phyloP scores from a whole-genome alignment of 2,888 invertebrate genomes.

The Diogma glabrata region DNA sequence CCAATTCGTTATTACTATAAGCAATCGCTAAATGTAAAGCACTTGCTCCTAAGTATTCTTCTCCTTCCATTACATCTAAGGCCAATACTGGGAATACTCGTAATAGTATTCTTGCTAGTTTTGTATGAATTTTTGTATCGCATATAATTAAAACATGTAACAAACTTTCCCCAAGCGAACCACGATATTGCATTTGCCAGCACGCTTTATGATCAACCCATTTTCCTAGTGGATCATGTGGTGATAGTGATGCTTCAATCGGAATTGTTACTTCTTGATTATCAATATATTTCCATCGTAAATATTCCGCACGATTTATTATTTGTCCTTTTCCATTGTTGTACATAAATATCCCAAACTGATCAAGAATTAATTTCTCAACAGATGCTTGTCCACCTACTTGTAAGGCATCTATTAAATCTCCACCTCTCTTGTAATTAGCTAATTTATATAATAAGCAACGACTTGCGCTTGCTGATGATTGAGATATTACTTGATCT shows the following conservation, averaged over 20 bases:
- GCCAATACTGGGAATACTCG: conserved; percentile 85
- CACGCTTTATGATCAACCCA: conserved; percentile 89
- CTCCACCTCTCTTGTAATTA: conserved; percentile 85
- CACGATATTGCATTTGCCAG: conserved; percentile 96
- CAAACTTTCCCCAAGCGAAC: conserved; percentile 88
- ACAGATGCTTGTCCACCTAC: conserved; percentile 72
- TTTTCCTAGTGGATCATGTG: conserved; percentile 76
- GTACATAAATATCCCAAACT: conserved; percentile 82
- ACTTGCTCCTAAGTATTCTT: conserved; percentile 92
- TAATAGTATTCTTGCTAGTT: conserved; percentile 75
- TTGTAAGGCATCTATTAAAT: conserved; percentile 77
- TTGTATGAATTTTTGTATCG: conserved; percentile 63
- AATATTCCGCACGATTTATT: conserved; percentile 77
- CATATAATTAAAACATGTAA: conserved; percentile 92
- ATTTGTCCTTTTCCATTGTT: conserved; percentile 71
- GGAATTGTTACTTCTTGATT: conserved; percentile 74
- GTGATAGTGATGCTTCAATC: conserved; percentile 73
- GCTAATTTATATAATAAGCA: conserved; percentile 78
- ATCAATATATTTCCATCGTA: conserved; percentile 83
- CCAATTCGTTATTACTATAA: conserved; percentile 89
- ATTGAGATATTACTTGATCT: conserved; percentile 81
- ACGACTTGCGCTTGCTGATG: conserved; percentile 67
- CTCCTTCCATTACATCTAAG: conserved; percentile 91
- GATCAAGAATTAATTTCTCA: conserved; percentile 72
- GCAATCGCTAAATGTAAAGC: conserved; percentile 93